Base-by-base conservation (phyloP, 2,888 invertebrate genomes). In the Agrotis exclamationis region DNA sequence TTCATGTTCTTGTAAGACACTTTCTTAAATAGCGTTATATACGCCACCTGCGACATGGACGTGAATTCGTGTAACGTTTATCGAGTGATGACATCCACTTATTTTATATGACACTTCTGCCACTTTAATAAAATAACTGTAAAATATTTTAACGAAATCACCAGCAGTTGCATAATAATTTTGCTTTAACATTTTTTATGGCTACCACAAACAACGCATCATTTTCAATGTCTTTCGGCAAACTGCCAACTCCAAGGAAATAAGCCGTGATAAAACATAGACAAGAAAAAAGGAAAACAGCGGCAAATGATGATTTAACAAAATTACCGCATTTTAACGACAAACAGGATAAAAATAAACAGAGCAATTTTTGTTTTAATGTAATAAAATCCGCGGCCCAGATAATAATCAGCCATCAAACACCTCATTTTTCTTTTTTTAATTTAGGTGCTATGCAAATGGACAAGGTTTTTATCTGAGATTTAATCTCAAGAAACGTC, bases 381-480 rank as follows among this genome's bases (percentile, higher is more conserved):
- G 58, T 45, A 71, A 79, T 79, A 67, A 81, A 83, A 71, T 53
- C 70, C 69, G 72, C 75, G 62, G 69, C 68, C 62, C 70, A 75
- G 86, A 86, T 86, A 75, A 79, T 83, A 83, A 86, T 85, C 83
- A 63, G 56, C 75, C 84, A 86, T 88, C 84, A 86, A 86, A 85
- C 87, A 86, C 85, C 84, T 82, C 83, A 85, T 86, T 85, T 88
- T 84, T 87, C 86, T 83, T 80, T 80, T 63, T 84, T 76, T 86
- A 88, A 89, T 87, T 89, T 86, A 83, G 81, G 77, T 80, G 80
- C 83, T 86, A 89, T 88, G 88, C 86, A 87, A 89, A 90, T 88
- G 85, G 86, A 84, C 83, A 84, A 83, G 85, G 67, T 84, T 86
- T 85, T 86, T 86, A 89, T 89, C 87, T 84, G 44, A 68, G 63